Conservation (phyloP, 2,888 invertebrate species). For the Clistopyga incitator region DNA sequence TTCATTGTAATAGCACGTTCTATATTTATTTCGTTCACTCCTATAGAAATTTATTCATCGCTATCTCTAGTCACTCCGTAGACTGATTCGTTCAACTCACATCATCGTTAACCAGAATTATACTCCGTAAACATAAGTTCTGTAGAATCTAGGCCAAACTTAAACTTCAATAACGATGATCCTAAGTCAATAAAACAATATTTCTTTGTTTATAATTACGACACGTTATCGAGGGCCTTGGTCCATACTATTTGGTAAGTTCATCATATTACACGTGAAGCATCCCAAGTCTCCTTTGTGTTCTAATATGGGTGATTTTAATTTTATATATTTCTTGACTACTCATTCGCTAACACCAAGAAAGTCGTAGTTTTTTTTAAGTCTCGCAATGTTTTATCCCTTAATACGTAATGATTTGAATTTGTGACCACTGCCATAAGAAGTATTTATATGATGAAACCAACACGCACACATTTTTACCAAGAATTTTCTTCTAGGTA, state of each 20-base stretch:
- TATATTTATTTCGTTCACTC: background rate
- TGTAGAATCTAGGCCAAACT: slow-evolving; percentile 20
- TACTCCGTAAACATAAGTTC: slow-evolving; percentile 21
- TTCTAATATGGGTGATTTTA: slow-evolving; percentile 50
- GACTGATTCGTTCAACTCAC: slow-evolving; percentile 29
- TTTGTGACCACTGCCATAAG: slow-evolving; percentile 5
- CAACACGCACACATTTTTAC: background rate
- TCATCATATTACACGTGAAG: slow-evolving; percentile 72
- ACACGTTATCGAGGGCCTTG: slow-evolving; percentile 82
- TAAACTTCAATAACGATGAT: slow-evolving; percentile 25
- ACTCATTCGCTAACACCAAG: slow-evolving; percentile 34
- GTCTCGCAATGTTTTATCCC: background rate
- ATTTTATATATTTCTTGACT: slow-evolving; percentile 51
- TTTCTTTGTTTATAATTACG: slow-evolving; percentile 83
- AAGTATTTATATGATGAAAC: background rate
- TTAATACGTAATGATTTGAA: slow-evolving; percentile 19
- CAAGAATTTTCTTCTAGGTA: slow-evolving; percentile 85
- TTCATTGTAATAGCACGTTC: slow-evolving; percentile 19
- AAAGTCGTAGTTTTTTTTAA: background rate
- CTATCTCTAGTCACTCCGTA: slow-evolving; percentile 1
- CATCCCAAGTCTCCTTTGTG: slow-evolving; percentile 59
- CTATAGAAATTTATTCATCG: background rate
- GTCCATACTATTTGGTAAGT: slow-evolving; percentile 82
- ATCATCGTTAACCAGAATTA: slow-evolving; percentile 19
- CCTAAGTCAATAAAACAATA: slow-evolving; percentile 79